Evolutionary conservation across 2,888 invertebrate species (phyloP).

Genomic region (Drosophila percnosoma): DNA sequence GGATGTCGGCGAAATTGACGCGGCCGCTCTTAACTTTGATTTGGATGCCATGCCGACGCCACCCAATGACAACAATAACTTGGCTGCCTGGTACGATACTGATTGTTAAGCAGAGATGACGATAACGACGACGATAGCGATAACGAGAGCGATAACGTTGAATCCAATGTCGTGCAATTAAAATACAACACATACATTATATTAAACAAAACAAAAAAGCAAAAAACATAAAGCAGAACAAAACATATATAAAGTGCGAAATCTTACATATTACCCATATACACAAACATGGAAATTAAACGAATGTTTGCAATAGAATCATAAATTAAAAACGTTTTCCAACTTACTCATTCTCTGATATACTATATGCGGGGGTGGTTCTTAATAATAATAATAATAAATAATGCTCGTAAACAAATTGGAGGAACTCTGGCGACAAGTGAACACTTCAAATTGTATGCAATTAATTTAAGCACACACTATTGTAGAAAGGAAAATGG

Average conservation of each 20-base stretch:
- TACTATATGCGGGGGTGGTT: not conserved
- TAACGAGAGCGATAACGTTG: slow-evolving; percentile 7
- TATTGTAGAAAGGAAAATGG: not conserved
- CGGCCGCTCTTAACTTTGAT: slow-evolving; percentile 91
- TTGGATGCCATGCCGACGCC: slow-evolving; percentile 91
- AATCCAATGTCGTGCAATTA: slow-evolving; percentile 47
- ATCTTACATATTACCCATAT: slow-evolving; percentile 70
- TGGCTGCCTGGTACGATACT: slow-evolving; percentile 99
- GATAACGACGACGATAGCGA: slow-evolving; percentile 14
- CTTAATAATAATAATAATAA: not conserved
- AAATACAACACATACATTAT: slow-evolving; percentile 53
- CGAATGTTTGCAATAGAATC: slow-evolving; percentile 79
- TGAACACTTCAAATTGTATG: not conserved
- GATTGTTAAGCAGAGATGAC: slow-evolving; percentile 89
- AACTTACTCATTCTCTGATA: slow-evolving; percentile 10
- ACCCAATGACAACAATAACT: slow-evolving; percentile 95
- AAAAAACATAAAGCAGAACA: slow-evolving; percentile 31
- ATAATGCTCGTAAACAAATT: not conserved
- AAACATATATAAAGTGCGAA: slow-evolving; percentile 40
- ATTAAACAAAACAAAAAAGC: slow-evolving; percentile 37
- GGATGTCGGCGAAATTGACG: slow-evolving; percentile 92
- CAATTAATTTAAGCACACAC: not conserved
- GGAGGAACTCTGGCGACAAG: not conserved
- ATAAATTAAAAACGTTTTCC: slow-evolving; percentile 47
- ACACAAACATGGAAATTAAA: slow-evolving; percentile 71